A percentile compares a stretch with the other conserved stretches of the same genome.
Evolutionary conservation across 2,888 invertebrate genomes (phyloP).

Genomic region (Pollenia amentaria): DNA sequence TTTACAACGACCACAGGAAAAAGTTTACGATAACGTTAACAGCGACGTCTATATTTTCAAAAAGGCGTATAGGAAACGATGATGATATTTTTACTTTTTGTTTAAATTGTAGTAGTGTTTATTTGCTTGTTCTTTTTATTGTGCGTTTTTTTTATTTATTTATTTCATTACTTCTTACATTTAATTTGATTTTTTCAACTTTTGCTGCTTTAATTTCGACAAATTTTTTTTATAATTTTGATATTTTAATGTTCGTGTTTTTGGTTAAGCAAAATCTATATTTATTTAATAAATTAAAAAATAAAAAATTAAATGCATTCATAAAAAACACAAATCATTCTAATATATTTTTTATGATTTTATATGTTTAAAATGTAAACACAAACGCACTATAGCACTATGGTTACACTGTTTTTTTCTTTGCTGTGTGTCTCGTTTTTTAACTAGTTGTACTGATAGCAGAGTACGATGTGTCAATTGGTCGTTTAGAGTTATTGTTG

Average conservation of each 20-base stretch:
- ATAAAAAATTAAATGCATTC: conserved; percentile 27
- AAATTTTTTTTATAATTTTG: neutral
- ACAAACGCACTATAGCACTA: conserved; percentile 7
- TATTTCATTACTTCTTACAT: conserved; percentile 12
- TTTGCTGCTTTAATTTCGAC: neutral
- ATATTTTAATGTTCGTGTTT: neutral
- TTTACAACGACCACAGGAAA: conserved; percentile 71
- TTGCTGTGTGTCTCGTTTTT: conserved; percentile 19
- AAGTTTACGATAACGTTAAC: conserved; percentile 60
- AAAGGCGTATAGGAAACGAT: conserved; percentile 30
- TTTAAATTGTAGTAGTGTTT: conserved; percentile 25
- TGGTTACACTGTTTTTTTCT: neutral
- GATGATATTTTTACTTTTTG: conserved; percentile 34
- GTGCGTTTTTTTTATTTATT: conserved; percentile 47
- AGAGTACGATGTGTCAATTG: conserved; percentile 59
- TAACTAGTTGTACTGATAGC: conserved; percentile 55
- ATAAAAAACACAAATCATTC: neutral
- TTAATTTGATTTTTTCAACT: conserved; percentile 10
- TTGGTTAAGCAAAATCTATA: neutral
- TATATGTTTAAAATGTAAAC: too few species aligned
- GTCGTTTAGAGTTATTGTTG: conserved; percentile 24
- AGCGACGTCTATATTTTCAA: conserved; percentile 48
- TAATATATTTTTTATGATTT: neutral
- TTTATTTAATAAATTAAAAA: neutral
- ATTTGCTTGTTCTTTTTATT: conserved; percentile 39